A percentile compares a stretch with the other conserved stretches of the same genome.
Evolutionary conservation across 1,140 invertebrate species (phyloP).

Genomic region (Polypedilum vanderplanki): DNA sequence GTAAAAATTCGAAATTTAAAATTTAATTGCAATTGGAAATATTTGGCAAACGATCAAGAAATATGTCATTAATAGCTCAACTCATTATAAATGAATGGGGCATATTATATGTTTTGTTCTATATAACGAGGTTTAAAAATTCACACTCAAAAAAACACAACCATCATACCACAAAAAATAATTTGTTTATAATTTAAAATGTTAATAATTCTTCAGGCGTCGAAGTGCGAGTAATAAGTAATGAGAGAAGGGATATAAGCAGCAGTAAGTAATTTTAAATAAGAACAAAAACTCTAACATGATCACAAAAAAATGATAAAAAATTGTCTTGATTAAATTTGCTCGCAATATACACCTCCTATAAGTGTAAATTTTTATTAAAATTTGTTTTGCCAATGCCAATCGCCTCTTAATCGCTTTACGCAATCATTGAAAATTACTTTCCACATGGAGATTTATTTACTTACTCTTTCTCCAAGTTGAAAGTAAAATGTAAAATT

Average conservation of each 20-base stretch:
- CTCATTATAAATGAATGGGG: not conserved
- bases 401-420: constrained; percentile 17
- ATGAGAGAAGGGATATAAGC: not conserved
- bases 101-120: not conserved
- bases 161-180: not conserved
- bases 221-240: constrained; percentile 24
- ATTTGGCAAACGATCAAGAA: constrained; percentile 5
- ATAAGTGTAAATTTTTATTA: not conserved
- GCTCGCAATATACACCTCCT: constrained; percentile 1
- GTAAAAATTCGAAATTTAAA: not conserved
- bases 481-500: constrained; percentile 21
- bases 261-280: constrained; percentile 8
- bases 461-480: not conserved
- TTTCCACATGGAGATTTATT: not conserved
- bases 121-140: not conserved
- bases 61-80: not conserved
- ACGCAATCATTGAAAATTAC: not conserved
- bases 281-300: not conserved
- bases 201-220: constrained; percentile 22
- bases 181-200: not conserved
- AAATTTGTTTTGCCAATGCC: constrained; percentile 8
- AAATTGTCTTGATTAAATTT: not conserved
- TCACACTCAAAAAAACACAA: not conserved
- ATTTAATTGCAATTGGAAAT: constrained; percentile 9
- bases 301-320: not conserved